Conservation (phyloP, 2,797 vertebrate genomes). For the Tragopan temminckii region DNA sequence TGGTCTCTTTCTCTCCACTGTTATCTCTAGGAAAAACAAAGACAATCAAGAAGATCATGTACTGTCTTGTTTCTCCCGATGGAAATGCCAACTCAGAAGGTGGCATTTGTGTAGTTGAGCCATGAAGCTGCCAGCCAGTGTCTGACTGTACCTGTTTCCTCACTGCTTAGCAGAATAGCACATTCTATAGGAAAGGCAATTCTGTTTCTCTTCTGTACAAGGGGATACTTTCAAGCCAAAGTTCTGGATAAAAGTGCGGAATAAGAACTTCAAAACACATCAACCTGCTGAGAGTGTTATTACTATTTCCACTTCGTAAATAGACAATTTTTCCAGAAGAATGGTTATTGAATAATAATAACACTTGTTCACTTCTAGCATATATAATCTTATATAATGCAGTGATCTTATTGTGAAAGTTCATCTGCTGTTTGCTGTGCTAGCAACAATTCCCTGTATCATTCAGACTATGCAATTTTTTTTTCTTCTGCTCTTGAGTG, state of each 20-base stretch:
- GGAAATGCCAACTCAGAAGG: not conserved
- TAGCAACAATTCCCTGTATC: not conserved
- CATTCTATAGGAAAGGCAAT: not conserved
- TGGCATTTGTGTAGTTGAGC: not conserved
- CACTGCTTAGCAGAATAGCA: not conserved
- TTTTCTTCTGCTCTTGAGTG: slow-evolving; percentile 17
- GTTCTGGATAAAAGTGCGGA: not conserved
- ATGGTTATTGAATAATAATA: not conserved
- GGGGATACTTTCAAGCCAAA: not conserved
- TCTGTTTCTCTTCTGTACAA: not conserved
- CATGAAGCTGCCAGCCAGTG: not conserved
- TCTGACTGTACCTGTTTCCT: not conserved
- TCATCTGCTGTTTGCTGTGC: not conserved
- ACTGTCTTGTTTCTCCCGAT: not conserved
- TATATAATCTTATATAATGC: not conserved
- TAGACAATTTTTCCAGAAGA: not conserved
- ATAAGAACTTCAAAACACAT: not conserved
- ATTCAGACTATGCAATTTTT: not conserved
- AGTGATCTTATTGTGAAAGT: not conserved
- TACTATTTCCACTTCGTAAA: slow-evolving; percentile 32
- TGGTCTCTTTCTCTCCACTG: not conserved
- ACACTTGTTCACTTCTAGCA: not conserved
- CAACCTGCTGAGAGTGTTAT: not conserved
- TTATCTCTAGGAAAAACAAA: not conserved
- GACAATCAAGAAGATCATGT: not conserved